phyloP scores from a whole-genome alignment of 2,888 invertebrate species.

The Clunio marinus region DNA sequence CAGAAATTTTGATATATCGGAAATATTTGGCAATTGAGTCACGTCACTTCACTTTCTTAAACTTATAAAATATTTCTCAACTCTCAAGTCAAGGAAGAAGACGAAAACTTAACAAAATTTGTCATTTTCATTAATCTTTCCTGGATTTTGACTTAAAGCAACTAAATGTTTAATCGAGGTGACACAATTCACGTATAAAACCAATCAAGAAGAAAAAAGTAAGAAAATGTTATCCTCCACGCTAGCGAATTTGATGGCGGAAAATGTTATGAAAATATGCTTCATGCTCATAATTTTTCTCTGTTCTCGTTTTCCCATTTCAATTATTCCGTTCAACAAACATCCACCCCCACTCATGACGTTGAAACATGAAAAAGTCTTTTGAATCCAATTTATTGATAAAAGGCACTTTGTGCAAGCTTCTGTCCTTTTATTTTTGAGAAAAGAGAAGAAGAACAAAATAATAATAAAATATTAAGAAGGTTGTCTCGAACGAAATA shows the following conservation, averaged over 20 bases:
- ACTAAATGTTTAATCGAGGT: too few relatives aligned
- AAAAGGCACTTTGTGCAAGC: conserved; percentile 1
- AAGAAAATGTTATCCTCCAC: too few relatives aligned
- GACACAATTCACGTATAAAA: too few relatives aligned
- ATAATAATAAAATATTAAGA: neutral
- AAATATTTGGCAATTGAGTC: neutral
- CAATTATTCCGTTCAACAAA: neutral
- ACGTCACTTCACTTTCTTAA: too few relatives aligned
- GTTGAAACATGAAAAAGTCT: conserved; percentile 9
- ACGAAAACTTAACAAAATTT: too few relatives aligned
- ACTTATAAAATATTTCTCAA: too few relatives aligned
- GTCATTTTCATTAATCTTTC: too few relatives aligned
- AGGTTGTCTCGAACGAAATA: neutral
- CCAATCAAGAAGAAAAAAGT: too few relatives aligned
- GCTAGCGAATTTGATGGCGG: neutral
- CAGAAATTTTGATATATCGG: neutral
- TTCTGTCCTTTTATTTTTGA: neutral
- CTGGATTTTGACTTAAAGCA: too few relatives aligned
- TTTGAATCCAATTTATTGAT: conserved; percentile 25
- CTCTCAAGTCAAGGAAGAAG: too few relatives aligned
- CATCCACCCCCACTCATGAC: neutral
- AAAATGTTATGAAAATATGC: too few relatives aligned
- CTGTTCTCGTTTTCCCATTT: conserved; percentile 4
- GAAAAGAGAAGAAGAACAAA: neutral
- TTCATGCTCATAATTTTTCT: too few relatives aligned